A percentile compares a stretch with the other conserved stretches of the same genome.
phyloP scores from a whole-genome alignment of 1,140 invertebrate genomes.

The Platyscapa corneri region DNA sequence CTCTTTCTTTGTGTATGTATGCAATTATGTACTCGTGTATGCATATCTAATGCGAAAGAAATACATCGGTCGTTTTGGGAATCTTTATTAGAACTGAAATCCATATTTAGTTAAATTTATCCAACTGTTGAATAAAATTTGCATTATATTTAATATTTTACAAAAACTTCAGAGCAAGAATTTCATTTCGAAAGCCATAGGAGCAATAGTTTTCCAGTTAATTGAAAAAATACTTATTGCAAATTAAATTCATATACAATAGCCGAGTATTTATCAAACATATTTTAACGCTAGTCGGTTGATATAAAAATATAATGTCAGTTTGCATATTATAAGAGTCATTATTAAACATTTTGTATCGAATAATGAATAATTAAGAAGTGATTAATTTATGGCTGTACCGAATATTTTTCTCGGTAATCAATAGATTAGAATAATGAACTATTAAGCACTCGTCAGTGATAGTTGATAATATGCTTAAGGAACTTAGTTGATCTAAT shows the following conservation, averaged over 20 bases:
- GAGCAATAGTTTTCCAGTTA: background rate
- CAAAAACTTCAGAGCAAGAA: background rate
- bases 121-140: too few species aligned
- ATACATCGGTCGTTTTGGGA: too few species aligned
- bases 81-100: too few species aligned
- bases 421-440: constrained; percentile 20
- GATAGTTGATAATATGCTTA: background rate
- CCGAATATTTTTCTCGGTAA: background rate
- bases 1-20: background rate
- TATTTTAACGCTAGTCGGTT: background rate
- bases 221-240: background rate
- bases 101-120: too few species aligned
- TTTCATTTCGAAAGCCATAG: background rate
- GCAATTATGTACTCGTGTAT: too few species aligned
- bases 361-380: background rate
- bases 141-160: background rate
- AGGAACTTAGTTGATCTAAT: background rate
- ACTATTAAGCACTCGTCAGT: background rate
- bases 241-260: background rate
- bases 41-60: too few species aligned
- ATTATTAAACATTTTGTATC: background rate
- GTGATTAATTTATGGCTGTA: background rate
- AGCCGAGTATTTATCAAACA: background rate
- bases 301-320: background rate
- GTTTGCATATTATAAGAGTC: background rate